Base-by-base conservation (phyloP, 1,140 invertebrate species). In the Diachasmimorpha longicaudata region DNA sequence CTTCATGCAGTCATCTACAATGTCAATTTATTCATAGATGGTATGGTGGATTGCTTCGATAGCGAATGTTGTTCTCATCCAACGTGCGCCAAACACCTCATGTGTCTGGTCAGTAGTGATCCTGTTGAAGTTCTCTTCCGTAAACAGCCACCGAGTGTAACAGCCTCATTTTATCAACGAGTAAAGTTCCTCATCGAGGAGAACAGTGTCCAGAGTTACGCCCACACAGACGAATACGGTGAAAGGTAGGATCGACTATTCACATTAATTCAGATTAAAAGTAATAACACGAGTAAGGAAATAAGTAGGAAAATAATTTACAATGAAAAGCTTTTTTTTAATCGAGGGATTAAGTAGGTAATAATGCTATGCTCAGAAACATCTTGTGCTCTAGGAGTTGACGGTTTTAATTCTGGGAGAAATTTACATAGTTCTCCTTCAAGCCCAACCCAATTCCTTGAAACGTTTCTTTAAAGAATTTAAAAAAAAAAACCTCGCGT, bases 131-230 rank as follows among this genome's bases (percentile, higher is more conserved):
- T 99, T 4, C 91, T 99, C 0, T 91, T 99, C 0, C 90, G 97
- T 39, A 99, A 99, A 90, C 97, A 99, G 83, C 96, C 97, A 1
- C 97, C 97, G 10, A 96, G 96, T 46, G 96, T 98, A 42, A 98
- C 97, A 0, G 97, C 97, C 6, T 98, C 97, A 0, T 99, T 99
- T 89, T 99, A 98, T 85, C 97, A 99, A 86, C 92, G 97, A 52
- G 97, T 99, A 86, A 97, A 98, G 85, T 99, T 99, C 89, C 93
- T 99, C 72, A 98, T 99, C 75, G 97, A 99, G 90, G 97, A 99
- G 87, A 97, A 98, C 87, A 98, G 96, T 75, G 97, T 99, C 31
- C 98, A 99, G 89, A 98, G 95, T 83, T 99, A 99, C 90, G 97
- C 97, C 23, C 96, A 98, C 85, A 95, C 95, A 90, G 96, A 97